A percentile compares a stretch with the other conserved stretches of the same genome.
phyloP scores from a whole-genome alignment of 2,888 invertebrate genomes.

The Drosophila pegasa region DNA sequence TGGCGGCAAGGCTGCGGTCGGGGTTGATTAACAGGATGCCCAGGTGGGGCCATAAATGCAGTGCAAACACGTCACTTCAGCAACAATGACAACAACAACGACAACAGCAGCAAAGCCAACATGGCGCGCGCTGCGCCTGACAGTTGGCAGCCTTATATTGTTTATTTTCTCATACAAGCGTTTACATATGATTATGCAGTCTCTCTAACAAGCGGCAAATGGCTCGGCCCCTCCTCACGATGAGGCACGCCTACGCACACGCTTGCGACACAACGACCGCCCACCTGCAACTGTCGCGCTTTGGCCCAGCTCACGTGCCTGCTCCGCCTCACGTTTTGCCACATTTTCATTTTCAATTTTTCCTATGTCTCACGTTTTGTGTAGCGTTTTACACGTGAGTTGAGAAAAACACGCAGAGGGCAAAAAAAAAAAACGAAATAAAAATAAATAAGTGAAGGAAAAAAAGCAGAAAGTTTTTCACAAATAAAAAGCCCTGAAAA shows the following conservation, averaged over 20 bases:
- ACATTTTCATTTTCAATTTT: slow-evolving; percentile 53
- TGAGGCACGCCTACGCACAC: background rate
- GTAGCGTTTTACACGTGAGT: slow-evolving; percentile 64
- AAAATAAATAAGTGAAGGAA: background rate
- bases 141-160: slow-evolving; percentile 34
- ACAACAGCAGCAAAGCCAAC: background rate
- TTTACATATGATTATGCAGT: slow-evolving; percentile 55
- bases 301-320: slow-evolving; percentile 19
- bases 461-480: slow-evolving; percentile 20
- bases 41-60: slow-evolving; percentile 17
- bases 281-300: slow-evolving; percentile 34
- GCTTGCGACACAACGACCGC: background rate
- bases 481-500: slow-evolving; percentile 57
- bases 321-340: background rate
- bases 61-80: slow-evolving; percentile 19
- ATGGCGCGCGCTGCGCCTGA: slow-evolving; percentile 23
- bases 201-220: slow-evolving; percentile 26
- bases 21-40: slow-evolving; percentile 43
- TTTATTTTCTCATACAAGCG: slow-evolving; percentile 44
- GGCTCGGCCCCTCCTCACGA: slow-evolving; percentile 14
- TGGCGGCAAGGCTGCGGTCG: slow-evolving; percentile 11
- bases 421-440: background rate
- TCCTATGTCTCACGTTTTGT: slow-evolving; percentile 46
- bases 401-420: slow-evolving; percentile 26
- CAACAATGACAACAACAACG: slow-evolving; percentile 16